These are phyloP conservation scores for Macrotrachela quadricornifera DNA, from an alignment of 1,140 invertebrate genomes.

Conservation along the genomic window DNA sequence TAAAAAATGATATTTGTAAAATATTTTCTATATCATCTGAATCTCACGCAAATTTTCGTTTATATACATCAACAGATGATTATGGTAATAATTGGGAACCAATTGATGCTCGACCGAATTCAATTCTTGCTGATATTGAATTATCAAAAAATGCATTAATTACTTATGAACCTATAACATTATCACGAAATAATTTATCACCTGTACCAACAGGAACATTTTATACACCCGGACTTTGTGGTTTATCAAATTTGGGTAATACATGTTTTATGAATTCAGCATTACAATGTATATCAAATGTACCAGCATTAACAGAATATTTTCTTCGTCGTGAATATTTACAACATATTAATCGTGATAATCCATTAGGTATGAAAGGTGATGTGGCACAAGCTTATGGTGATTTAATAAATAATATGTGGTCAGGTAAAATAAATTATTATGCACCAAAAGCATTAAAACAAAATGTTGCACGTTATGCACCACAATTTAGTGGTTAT, in stretches of 20 bases:
- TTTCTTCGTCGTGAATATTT: conserved; percentile 57
- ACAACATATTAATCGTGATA: conserved; percentile 52
- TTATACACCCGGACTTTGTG: conserved; percentile 30
- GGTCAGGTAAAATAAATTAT: conserved; percentile 34
- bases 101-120: no score
- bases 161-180: no score
- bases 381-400: conserved; percentile 41
- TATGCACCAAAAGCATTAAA: conserved; percentile 44
- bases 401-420: conserved; percentile 39
- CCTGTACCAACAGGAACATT: no score
- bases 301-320: conserved; percentile 58
- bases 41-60: no score
- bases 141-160: no score
- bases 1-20: no score
- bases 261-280: conserved; percentile 42
- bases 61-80: no score
- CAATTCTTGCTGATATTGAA: no score
- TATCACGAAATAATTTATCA: no score
- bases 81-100: no score
- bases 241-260: conserved; percentile 40
- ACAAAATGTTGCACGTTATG: conserved; percentile 61
- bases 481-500: conserved; percentile 44
- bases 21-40: no score
- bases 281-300: background rate
- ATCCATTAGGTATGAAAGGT: conserved; percentile 42